Evolutionary conservation across 2,888 invertebrate genomes (phyloP).

Genomic region (Philonicus albiceps): DNA sequence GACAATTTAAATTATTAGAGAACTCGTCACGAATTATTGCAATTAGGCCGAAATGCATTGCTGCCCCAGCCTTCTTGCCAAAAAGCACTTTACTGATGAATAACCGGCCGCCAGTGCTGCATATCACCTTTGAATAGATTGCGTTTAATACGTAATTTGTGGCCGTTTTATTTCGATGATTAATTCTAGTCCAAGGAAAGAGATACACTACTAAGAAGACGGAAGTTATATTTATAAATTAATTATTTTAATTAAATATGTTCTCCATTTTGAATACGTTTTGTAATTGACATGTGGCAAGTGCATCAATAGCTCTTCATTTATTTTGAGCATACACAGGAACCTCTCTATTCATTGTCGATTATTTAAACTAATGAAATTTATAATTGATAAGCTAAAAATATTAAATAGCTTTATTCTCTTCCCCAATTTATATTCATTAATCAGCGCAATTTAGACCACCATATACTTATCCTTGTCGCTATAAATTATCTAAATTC

Average conservation of each 20-base stretch:
- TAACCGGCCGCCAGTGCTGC: neutral
- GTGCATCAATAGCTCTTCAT: neutral
- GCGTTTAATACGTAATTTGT: neutral
- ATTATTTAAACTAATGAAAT: no score
- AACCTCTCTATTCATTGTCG: no score
- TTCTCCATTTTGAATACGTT: neutral
- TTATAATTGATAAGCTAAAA: no score
- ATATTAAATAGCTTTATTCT: no score
- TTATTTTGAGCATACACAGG: neutral
- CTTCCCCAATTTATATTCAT: no score
- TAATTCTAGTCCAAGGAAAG: neutral
- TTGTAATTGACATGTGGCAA: neutral
- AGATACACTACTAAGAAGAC: neutral
- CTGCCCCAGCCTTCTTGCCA: neutral
- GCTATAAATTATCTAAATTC: no score
- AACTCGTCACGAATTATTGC: neutral
- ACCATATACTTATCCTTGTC: no score
- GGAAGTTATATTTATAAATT: neutral
- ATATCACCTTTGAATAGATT: neutral
- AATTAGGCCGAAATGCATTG: neutral
- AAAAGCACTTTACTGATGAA: neutral
- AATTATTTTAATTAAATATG: neutral
- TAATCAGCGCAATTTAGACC: no score
- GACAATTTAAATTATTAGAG: neutral
- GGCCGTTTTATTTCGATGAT: neutral